Percentiles rank a stretch among this genome's conserved stretches.
These are phyloP conservation scores for Nothobranchius furzeri DNA, from an alignment of 2,113 vertebrate genomes.

Conservation along the genomic window DNA sequence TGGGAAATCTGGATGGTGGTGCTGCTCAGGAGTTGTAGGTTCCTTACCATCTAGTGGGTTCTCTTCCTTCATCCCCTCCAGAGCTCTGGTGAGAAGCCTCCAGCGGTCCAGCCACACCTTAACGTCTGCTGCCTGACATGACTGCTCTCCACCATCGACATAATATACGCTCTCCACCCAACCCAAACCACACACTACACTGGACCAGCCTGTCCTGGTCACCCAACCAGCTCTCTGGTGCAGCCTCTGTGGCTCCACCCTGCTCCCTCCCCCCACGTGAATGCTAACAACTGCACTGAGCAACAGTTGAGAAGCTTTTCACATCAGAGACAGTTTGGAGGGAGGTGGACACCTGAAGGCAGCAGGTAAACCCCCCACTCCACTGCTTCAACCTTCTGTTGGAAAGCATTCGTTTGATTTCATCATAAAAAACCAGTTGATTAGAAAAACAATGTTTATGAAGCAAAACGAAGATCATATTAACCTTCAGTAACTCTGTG, in stretches of 20 bases:
- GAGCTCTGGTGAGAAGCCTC: conserved; percentile 41
- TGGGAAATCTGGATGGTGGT: too few species aligned
- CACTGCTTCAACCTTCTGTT: too few species aligned
- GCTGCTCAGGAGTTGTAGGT: background rate
- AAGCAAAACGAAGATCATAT: too few species aligned
- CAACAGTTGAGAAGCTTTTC: conserved; percentile 81
- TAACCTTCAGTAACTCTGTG: too few species aligned
- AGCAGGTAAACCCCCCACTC: too few species aligned
- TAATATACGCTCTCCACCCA: conserved; percentile 12
- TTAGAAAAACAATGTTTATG: too few species aligned
- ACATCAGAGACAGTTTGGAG: conserved; percentile 64
- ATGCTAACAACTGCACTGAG: conserved; percentile 77
- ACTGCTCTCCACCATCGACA: conserved; percentile 12
- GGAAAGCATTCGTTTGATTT: too few species aligned
- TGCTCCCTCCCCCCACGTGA: conserved; percentile 52
- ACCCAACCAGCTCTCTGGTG: conserved; percentile 9
- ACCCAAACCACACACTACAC: conserved; percentile 15
- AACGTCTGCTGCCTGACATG: conserved; percentile 22
- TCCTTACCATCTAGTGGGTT: conserved; percentile 77
- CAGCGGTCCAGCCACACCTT: conserved; percentile 41
- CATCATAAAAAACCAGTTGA: too few species aligned
- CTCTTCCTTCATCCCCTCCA: conserved; percentile 77
- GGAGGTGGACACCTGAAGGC: too few species aligned
- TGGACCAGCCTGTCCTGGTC: conserved; percentile 29
- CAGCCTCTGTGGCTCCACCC: conserved; percentile 60